Percentiles rank a stretch among this genome's conserved stretches.
These are phyloP conservation scores for Lagenorhynchus albirostris DNA, from an alignment of 2,113 vertebrate species.

Conservation along the genomic window DNA sequence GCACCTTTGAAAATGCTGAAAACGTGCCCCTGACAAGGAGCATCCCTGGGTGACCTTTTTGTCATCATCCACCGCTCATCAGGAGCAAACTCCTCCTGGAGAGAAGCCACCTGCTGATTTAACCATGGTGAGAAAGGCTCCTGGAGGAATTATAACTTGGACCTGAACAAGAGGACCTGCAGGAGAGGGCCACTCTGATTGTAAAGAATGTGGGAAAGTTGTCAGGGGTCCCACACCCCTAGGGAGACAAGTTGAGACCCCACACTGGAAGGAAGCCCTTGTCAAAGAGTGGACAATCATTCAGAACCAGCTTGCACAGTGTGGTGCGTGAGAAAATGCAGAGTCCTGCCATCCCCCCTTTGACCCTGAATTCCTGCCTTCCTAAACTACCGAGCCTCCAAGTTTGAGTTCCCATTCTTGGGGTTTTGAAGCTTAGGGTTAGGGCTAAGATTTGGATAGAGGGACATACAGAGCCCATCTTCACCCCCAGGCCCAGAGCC, in stretches of 20 bases:
- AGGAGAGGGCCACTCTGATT: not conserved
- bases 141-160: not conserved
- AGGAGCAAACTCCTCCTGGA: not conserved
- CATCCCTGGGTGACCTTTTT: not conserved
- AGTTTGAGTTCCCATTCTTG: not conserved
- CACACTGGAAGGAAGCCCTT: not conserved
- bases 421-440: not conserved
- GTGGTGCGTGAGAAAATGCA: not conserved
- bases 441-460: not conserved
- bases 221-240: not conserved
- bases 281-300: not conserved
- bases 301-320: not conserved
- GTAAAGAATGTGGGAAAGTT: not conserved
- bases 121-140: not conserved
- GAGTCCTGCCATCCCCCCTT: too few species aligned
- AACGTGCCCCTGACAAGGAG: rapidly evolving
- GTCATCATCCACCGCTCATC: not conserved
- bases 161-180: not conserved
- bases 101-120: not conserved
- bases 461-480: not conserved
- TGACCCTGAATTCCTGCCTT: not conserved
- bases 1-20: not conserved
- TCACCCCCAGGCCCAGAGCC: not conserved
- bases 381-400: not conserved
- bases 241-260: not conserved